Base-by-base conservation (phyloP, 1,140 invertebrate species). In the Harlomillsia oculata region DNA sequence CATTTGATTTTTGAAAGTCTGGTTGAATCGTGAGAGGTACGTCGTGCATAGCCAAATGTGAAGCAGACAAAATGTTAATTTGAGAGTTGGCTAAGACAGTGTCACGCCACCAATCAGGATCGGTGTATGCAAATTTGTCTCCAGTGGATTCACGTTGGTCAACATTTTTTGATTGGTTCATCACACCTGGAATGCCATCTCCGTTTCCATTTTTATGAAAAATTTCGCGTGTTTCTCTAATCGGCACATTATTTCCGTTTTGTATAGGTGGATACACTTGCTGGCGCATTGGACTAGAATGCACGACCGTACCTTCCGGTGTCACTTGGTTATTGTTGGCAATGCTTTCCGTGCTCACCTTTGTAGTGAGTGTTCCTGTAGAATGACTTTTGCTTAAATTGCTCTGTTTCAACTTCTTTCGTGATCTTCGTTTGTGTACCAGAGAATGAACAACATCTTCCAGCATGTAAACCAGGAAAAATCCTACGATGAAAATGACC, bases 401-500 rank as follows among this genome's bases (percentile, higher is more conserved):
- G 41, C 6, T 48, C 13, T 49, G 50, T 25, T 50, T 50, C 18
- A 23, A 25, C 13, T 34, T 30, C 32, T 60, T 60, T 21, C 25
- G 3, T 39, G 26, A 25, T 30, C 56, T 36, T 18, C 56, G 28
- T 20, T 37, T 14, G 28, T 63, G 51, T 16, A 59, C 21, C 20
- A 61, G n/a, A 25, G 23, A 51, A 37, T 78, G 72, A 11, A 75
- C 75, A 14, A 77, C 30, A 60, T 77, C 75, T 68, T 80, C 78
- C 9, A 78, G 55, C 37, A 75, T 68, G 65, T 78, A 79, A 13
- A 80, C 75, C 3, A 77, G 51, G 66, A 81, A 80, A 65, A 80
- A 80, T 11, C 78, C 78, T 14, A 66, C 37, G 53, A 77, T 77
- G 57, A 77, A 72, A 16, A 77, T 61, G 0, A 80, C 60, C 62